These are phyloP conservation scores for Pelusios castaneus DNA, from an alignment of 2,113 vertebrate species.

Conservation along the genomic window DNA sequence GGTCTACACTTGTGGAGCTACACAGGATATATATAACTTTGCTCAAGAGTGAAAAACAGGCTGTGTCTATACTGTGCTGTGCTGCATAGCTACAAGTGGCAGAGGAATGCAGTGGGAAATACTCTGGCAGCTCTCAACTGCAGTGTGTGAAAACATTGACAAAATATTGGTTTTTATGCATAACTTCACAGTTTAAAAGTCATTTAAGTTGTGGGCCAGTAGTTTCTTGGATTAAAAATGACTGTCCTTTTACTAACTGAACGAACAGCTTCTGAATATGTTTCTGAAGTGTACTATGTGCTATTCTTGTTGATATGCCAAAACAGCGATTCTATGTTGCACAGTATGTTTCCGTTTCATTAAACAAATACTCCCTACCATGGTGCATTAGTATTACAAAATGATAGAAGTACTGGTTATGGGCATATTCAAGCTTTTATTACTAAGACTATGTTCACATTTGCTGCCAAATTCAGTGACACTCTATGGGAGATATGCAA, in stretches of 20 bases:
- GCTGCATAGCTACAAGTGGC: neutral
- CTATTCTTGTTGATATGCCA: neutral
- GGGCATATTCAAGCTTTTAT: conserved; percentile 29
- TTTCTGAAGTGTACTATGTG: neutral
- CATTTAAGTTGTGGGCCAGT: neutral
- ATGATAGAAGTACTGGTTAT: conserved; percentile 27
- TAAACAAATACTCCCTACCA: neutral
- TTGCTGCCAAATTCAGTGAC: too few relatives aligned
- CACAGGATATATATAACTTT: too few relatives aligned
- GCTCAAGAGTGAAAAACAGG: neutral
- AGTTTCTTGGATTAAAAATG: neutral
- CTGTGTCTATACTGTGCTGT: neutral
- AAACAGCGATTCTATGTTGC: neutral
- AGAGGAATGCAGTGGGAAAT: neutral
- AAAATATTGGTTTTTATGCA: neutral
- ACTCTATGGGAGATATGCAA: too few relatives aligned
- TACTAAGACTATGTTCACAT: neutral
- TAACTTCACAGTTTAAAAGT: neutral
- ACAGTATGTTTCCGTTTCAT: neutral
- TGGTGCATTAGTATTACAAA: neutral
- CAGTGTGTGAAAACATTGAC: neutral
- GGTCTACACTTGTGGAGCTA: neutral
- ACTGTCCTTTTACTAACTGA: neutral
- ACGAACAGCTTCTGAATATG: neutral
- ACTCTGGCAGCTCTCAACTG: neutral